Percentiles rank a stretch among this genome's conserved stretches.
These are phyloP conservation scores for Acrobasis suavella DNA, from an alignment of 2,888 invertebrate genomes.

Conservation along the genomic window DNA sequence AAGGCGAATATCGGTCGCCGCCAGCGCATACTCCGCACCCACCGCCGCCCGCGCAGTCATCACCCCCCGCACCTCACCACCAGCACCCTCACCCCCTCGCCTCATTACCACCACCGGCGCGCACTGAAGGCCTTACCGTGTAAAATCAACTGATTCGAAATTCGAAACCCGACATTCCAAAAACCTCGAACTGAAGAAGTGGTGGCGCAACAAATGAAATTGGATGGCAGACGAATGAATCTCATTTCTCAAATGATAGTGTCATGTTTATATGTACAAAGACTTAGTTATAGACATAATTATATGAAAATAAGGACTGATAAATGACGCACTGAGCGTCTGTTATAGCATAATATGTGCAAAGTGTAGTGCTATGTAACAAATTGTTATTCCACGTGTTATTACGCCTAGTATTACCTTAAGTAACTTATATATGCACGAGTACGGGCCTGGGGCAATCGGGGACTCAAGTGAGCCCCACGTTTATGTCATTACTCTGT, in stretches of 20 bases:
- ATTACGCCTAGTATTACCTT: constrained; percentile 74
- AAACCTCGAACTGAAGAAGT: constrained; percentile 35
- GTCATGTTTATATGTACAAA: constrained; percentile 72
- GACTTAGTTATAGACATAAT: constrained; percentile 46
- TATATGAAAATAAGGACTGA: constrained; percentile 56
- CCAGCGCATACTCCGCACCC: constrained; percentile 62
- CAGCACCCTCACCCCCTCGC: constrained; percentile 77
- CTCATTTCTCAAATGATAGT: constrained; percentile 31
- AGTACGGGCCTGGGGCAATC: constrained; percentile 81
- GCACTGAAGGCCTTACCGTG: constrained; percentile 89
- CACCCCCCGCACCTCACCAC: constrained; percentile 67
- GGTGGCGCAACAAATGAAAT: constrained; percentile 32
- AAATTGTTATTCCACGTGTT: constrained; percentile 75
- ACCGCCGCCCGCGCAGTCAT: constrained; percentile 66
- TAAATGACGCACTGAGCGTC: constrained; percentile 53
- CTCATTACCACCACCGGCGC: constrained; percentile 84
- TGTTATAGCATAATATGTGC: constrained; percentile 61
- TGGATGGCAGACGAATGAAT: constrained; percentile 17
- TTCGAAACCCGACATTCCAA: constrained; percentile 56
- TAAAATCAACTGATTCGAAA: constrained; percentile 56
- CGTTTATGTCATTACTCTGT: constrained; percentile 81
- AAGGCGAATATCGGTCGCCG: constrained; percentile 72
- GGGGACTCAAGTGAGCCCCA: constrained; percentile 70
- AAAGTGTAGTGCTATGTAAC: constrained; percentile 72
- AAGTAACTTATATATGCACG: constrained; percentile 75